phyloP scores from a whole-genome alignment of 2,888 invertebrate genomes.

The Eumerus sabulonum region DNA sequence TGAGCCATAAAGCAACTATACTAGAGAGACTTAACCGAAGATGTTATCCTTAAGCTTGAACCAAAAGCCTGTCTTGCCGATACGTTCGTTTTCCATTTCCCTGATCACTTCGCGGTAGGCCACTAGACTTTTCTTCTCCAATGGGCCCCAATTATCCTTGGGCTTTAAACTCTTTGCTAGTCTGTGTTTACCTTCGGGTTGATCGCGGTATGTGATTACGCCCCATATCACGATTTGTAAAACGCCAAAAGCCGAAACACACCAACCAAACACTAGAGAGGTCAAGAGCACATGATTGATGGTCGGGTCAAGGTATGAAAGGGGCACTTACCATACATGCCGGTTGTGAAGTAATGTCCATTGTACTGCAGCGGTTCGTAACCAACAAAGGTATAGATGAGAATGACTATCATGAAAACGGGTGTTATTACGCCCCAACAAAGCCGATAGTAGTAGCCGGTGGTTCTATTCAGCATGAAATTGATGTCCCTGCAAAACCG shows the following conservation, averaged over 20 bases:
- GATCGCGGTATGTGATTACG: slow-evolving; percentile 72
- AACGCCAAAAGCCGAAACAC: slow-evolving; percentile 80
- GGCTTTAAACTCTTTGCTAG: slow-evolving; percentile 74
- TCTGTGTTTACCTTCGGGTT: slow-evolving; percentile 71
- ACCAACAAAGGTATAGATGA: slow-evolving; percentile 84
- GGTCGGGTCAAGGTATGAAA: neutral
- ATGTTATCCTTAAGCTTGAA: slow-evolving; percentile 76
- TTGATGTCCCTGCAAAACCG: slow-evolving; percentile 86
- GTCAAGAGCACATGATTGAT: neutral
- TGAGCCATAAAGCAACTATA: neutral
- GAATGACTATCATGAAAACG: slow-evolving; percentile 83
- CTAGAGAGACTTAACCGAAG: slow-evolving; percentile 71
- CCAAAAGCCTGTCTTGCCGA: slow-evolving; percentile 74
- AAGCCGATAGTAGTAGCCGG: slow-evolving; percentile 86
- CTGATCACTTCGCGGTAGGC: slow-evolving; percentile 78
- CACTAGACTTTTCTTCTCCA: slow-evolving; percentile 76
- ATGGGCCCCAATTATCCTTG: slow-evolving; percentile 75
- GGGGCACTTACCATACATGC: slow-evolving; percentile 81
- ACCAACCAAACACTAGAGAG: slow-evolving; percentile 79
- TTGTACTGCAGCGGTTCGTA: slow-evolving; percentile 83
- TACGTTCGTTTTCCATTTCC: slow-evolving; percentile 71
- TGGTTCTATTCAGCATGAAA: slow-evolving; percentile 86
- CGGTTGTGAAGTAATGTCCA: slow-evolving; percentile 81
- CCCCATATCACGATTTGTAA: slow-evolving; percentile 80
- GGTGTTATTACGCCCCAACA: slow-evolving; percentile 90